Evolutionary conservation across 2,797 vertebrate genomes (phyloP).

Genomic region (Propithecus perrieri): DNA sequence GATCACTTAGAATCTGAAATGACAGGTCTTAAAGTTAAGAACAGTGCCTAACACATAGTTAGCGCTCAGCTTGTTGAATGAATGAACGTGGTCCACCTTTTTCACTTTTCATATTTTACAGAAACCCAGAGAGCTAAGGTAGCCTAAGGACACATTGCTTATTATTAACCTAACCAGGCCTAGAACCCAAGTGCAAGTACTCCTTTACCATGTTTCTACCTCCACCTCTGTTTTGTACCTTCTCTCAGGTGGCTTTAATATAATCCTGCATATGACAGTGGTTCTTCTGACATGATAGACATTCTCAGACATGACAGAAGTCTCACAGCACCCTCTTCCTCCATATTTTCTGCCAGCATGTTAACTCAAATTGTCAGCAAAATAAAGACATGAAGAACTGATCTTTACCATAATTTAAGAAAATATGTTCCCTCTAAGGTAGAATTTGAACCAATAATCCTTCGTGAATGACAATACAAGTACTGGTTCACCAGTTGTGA

Average conservation of each 20-base stretch:
- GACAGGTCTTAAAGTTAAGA: neutral
- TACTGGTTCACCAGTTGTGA: neutral
- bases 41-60: neutral
- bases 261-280: neutral
- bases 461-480: constrained; percentile 28
- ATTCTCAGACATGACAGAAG: neutral
- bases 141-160: neutral
- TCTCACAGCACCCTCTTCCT: neutral
- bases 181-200: neutral
- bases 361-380: constrained; percentile 40
- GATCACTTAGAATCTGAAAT: constrained; percentile 18
- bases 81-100: neutral
- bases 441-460: constrained; percentile 28
- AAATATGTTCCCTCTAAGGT: constrained; percentile 2
- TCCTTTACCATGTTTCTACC: neutral
- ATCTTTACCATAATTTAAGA: constrained; percentile 48
- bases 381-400: constrained; percentile 19
- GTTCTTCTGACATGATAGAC: constrained; percentile 26
- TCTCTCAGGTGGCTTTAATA: constrained; percentile 41
- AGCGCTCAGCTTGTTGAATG: neutral
- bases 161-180: neutral
- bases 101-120: constrained; percentile 31
- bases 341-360: neutral
- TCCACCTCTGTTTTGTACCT: neutral
- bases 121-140: constrained; percentile 5